Evolutionary conservation across 1,140 invertebrate genomes (phyloP), one percentile per base, ranked within the genome.

Genomic region (honey bee (Apis mellifera)): DNA sequence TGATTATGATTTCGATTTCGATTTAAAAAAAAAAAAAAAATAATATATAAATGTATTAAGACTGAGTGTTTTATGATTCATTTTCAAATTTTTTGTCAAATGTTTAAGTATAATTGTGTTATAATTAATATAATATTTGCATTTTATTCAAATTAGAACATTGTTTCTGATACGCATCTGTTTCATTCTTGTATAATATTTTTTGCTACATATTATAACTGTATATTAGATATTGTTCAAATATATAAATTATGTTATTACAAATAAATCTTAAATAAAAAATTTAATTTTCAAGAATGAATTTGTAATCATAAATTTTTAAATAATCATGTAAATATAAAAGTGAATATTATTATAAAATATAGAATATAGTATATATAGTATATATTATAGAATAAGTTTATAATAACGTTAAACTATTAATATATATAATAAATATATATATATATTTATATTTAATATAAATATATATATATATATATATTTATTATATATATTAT

Each of bases 321-420:
- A 59, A 70, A 60, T 42, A 75, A 78, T 71, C 15, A 19, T 82
- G 81, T 82, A 82, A 82, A 82, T 82, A 82, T 57, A 82, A 77
- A 69, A 71, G 7, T 64, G 26, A 76, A 50, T 70, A 76, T 57
- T 70, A 71, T 48, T 55, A 62, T 62, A 52, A 66, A 77, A 26
- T 62, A 66, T 68, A 48, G 48, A 71, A 2, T n/a, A 59, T 26
- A 26, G 26, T 26, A 26, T 32, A 32, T 32, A 32, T 48, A 15
- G 32, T 64, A 54, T 73, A 52, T 50, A 17, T 19, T 72, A 71
- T 59, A 19, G 42, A 48, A 48, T 60, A 60, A 79, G 17, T 32
- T 48, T 23, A 54, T 74, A 66, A 32, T 52, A 60, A 55, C 48
- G 26, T 17, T 26, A 81, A 66, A 57, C 71, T 48, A 74, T 55